Evolutionary conservation across 2,797 vertebrate genomes (phyloP), one percentile per base, ranked within the genome.

Genomic region (Mastacembelus armatus): DNA sequence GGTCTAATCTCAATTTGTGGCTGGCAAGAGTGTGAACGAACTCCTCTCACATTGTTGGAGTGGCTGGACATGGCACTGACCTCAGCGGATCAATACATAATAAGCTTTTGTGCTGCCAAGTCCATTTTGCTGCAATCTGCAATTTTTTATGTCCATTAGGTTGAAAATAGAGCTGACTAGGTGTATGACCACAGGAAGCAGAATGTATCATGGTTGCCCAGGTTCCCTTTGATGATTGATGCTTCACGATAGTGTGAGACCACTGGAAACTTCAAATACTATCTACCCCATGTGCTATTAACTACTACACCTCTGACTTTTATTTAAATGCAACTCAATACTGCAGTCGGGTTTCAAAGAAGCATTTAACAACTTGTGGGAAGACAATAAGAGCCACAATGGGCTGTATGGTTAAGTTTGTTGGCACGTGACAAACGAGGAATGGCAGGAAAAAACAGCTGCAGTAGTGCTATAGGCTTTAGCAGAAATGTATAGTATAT

Each of bases 81-180:
- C 89, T 92, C 87, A 83, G 77, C 44, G 50, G 89, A 93, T 94
- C 91, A 81, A 94, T 94, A 94, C 84, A 89, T 93, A 93, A 94
- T 93, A 94, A 89, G 91, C 91, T 85, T 91, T 89, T 88, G 86
- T 86, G 88, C 88, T 89, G 88, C 91, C 87, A 89, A 87, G 83
- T 87, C 88, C 81, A 84, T 94, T 93, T 91, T 92, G 92, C 92
- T 89, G 88, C 85, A 91, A 92, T 92, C 84, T 90, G 89, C 91
- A 91, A 90, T 89, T 93, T 93, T 92, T 93, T 89, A 90, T 84
- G 87, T 90, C 90, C 87, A 91, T 92, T 94, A 92, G 77, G 81
- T 92, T 79, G 86, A 90, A 93, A 94, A 92, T 91, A 89, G 74
- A 92, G 92, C 93, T 93, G 93, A 93, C 86, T 88, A 84, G 81